Evolutionary conservation across 2,113 vertebrate genomes (phyloP).

Genomic region (Amia ocellicauda): DNA sequence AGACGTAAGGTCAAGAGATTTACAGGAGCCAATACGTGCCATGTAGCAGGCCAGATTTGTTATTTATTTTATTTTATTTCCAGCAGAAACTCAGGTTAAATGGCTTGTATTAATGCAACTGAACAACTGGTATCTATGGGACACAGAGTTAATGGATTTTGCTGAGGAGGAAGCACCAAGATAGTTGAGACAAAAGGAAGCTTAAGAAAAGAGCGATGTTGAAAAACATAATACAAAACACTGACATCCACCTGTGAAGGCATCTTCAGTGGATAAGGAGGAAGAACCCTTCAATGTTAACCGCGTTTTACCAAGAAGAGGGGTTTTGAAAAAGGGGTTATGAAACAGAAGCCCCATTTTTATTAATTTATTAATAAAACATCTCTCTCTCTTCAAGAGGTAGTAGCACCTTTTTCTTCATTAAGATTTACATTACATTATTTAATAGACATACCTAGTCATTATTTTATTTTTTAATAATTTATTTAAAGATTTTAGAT

Average conservation of each 20-base stretch:
- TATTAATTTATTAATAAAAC: too few species aligned
- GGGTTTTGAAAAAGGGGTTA: too few species aligned
- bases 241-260: neutral
- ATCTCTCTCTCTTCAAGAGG: too few species aligned
- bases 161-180: conserved; percentile 14
- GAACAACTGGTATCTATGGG: conserved; percentile 38
- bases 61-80: conserved; percentile 39
- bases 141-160: conserved; percentile 48
- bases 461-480: too few species aligned
- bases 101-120: conserved; percentile 46
- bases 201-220: neutral
- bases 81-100: conserved; percentile 54
- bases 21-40: conserved; percentile 55
- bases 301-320: too few species aligned
- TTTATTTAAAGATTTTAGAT: too few species aligned
- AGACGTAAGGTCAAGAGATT: conserved; percentile 49
- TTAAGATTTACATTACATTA: too few species aligned
- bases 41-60: conserved; percentile 47
- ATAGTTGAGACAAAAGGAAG: conserved; percentile 27
- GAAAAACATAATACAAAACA: too few species aligned
- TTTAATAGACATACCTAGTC: too few species aligned
- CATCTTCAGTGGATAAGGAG: neutral
- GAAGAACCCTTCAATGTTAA: too few species aligned
- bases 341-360: too few species aligned
- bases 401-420: too few species aligned